Evolutionary conservation across 2,113 vertebrate genomes (phyloP).

Genomic region (Macroglossus sobrinus): DNA sequence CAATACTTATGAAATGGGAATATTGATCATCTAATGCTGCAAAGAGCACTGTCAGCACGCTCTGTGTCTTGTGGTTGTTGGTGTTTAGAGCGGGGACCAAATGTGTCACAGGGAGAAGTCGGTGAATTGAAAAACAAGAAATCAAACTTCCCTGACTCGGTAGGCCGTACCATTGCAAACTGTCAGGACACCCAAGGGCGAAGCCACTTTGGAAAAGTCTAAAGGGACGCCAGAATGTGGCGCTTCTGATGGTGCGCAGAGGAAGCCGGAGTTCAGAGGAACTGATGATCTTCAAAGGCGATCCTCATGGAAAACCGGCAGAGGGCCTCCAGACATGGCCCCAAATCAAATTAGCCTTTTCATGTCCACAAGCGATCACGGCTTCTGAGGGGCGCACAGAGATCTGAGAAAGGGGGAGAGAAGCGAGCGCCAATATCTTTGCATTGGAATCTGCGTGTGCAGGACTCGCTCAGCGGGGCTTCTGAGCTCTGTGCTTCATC

Average conservation of each 20-base stretch:
- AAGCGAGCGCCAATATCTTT: background rate
- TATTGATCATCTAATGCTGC: background rate
- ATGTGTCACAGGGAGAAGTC: background rate
- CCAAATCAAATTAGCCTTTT: constrained; percentile 12
- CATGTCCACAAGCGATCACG: background rate
- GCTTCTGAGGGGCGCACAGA: background rate
- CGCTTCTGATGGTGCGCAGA: background rate
- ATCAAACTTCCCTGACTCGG: background rate
- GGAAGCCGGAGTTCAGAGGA: background rate
- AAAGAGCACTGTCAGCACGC: rapidly evolving
- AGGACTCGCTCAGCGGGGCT: background rate
- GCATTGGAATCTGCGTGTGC: background rate
- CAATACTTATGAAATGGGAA: background rate
- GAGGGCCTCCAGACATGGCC: background rate
- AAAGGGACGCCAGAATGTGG: background rate
- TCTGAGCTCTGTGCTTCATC: background rate
- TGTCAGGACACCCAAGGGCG: background rate
- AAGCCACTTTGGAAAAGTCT: background rate
- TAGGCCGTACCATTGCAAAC: background rate
- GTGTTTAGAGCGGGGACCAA: background rate
- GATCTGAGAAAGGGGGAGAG: background rate
- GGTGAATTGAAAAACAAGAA: background rate
- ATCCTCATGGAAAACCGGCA: background rate
- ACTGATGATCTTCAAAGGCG: background rate
- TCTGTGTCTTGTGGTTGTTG: background rate